Base-by-base conservation (phyloP, 2,888 invertebrate species). In the Apodemia mormo region DNA sequence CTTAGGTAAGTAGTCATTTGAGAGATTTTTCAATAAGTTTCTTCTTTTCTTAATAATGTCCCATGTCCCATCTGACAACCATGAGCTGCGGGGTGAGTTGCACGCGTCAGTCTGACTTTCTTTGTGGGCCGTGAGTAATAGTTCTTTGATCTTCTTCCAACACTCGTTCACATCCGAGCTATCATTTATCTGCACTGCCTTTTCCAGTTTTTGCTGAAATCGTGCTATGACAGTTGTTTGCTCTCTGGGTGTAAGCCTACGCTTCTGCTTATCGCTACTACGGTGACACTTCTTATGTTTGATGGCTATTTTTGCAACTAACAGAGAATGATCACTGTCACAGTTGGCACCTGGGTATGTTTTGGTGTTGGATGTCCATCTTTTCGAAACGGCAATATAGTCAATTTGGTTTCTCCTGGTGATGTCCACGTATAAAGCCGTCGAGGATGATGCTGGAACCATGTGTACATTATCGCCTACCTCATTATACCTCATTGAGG, bases 401-500 rank as follows among this genome's bases (percentile, higher is more conserved):
- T 45, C 45, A 0, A 45, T 45, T 12, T 45, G 45, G 45, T 45
- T 45, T 45, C 12, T 14, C 6, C 49, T 49, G n/a, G 49, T 5
- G 49, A 14, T 6, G 49, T 58, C 49, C 61, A 58, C 5, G 67
- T 70, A 67, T 70, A 66, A 22, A 64, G 67, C 7, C 70, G 12
- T 14, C 70, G 40, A 45, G 61, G 29, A 52, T 68, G 66, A 22
- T 68, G 37, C 12, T 66, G 33, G 40, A 66, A 71, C 3, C 61
- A 71, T 8, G 66, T 71, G 66, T 71, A 66, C 61, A 66, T 12
- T 66, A 71, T 68, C 9, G 49, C 12, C 22, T 22, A 22, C 22
- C 22, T 22, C 22, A 22, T 22, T 22, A 22, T 22, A 22, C 22
- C 22, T 22, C 0, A 71, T 58, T 22, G 58, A 66, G 66, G 68